Evolutionary conservation across 2,113 vertebrate species (phyloP), one percentile per base, ranked within the genome.

Genomic region (Accipiter virgatus): DNA sequence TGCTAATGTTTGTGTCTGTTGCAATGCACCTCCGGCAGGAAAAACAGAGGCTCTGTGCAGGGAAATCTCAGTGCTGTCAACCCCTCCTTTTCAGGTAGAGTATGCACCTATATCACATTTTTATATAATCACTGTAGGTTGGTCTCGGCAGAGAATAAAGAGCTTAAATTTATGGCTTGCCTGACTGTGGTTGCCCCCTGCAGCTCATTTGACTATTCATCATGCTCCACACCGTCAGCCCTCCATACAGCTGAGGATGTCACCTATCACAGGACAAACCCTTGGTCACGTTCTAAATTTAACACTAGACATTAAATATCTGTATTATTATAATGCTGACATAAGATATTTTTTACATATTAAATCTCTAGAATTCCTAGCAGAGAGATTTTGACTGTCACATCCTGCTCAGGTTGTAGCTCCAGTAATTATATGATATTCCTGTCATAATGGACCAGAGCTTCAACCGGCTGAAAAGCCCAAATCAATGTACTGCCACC

Each of bases 171-270:
- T 95, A 95, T 77, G 81, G 73, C 73, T 90, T 89, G 52, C 23
- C 86, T 93, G 87, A 10, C 53, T 77, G 85, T 22, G 20, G 58
- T n/a, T 86, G 90, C 85, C 75, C 58, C 84, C 79, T 90, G 87
- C 87, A 93, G 92, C 90, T 92, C 78, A 66, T 94, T 62, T 87
- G 71, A 81, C 66, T 91, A 66, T 93, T 94, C 87, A 94, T 94
- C 89, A 87, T 16, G 58, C 72, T 88, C 66, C 94, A 80, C n/a
- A 52, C 58, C 13, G 4, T 5, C 83, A 87, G 77, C 42, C 36
- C 80, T 79, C 68, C 6, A 0, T 16, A 7, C 43, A 72, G 77
- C 77, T 70, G 78, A 86, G 87, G 84, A 70, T 91, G 88, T 74
- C 70, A 75, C 78, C 66, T 9, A 36, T 34, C 70, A 75, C 84